Evolutionary conservation across 2,888 invertebrate genomes (phyloP).

Genomic region (Atrina japonica): DNA sequence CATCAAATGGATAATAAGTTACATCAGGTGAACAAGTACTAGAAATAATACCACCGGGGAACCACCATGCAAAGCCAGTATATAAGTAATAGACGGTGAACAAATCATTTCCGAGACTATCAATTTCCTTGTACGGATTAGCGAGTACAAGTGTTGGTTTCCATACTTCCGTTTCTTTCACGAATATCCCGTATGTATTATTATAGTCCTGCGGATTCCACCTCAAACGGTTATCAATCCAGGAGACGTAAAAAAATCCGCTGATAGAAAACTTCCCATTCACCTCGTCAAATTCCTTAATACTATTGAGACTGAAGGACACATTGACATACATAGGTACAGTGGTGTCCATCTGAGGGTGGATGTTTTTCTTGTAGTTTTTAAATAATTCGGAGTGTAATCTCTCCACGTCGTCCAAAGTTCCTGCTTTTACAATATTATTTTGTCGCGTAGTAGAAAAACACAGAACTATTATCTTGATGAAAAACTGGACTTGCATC

Average conservation of each 20-base stretch:
- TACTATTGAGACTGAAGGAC: conserved; percentile 38
- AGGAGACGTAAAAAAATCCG: conserved; percentile 38
- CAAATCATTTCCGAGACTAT: conserved; percentile 40
- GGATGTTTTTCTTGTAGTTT: conserved; percentile 31
- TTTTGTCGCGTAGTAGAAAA: too few relatives aligned
- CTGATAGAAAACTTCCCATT: conserved; percentile 44
- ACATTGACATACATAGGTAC: conserved; percentile 37
- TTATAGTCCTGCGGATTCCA: conserved; percentile 47
- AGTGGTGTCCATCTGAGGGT: conserved; percentile 22
- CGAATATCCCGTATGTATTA: conserved; percentile 11
- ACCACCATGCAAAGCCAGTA: conserved; percentile 35
- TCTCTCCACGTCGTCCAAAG: conserved; percentile 13
- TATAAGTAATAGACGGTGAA: conserved; percentile 16
- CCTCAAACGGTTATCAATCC: conserved; percentile 42
- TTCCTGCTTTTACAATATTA: too few relatives aligned
- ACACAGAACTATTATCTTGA: too few relatives aligned
- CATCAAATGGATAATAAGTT: conserved; percentile 46
- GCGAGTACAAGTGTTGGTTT: conserved; percentile 37
- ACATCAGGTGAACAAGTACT: conserved; percentile 43
- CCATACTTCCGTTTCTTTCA: conserved; percentile 39
- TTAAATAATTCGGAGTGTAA: conserved; percentile 23
- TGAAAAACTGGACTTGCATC: too few relatives aligned
- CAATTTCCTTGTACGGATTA: conserved; percentile 36
- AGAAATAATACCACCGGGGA: conserved; percentile 28
- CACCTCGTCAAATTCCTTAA: conserved; percentile 52